These are phyloP conservation scores for Babylonia areolata DNA, from an alignment of 1,140 invertebrate genomes.

Conservation along the genomic window DNA sequence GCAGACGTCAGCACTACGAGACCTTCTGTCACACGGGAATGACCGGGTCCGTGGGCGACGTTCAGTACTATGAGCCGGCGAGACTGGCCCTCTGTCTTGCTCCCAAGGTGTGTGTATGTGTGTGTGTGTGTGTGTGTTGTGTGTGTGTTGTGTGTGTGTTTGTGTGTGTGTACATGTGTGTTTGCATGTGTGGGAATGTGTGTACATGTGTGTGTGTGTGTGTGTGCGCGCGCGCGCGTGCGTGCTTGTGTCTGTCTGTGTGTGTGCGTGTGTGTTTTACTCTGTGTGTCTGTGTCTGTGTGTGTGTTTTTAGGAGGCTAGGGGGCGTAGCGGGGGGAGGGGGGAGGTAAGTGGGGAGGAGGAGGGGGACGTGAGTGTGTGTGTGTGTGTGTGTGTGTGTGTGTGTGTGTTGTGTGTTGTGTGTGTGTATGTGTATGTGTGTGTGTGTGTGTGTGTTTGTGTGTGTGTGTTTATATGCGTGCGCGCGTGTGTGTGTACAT, in stretches of 20 bases:
- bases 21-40: background rate
- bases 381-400: background rate
- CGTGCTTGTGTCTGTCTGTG: background rate
- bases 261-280: background rate
- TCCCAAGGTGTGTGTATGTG: background rate
- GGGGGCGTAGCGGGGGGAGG: no score
- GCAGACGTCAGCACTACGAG: background rate
- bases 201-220: background rate
- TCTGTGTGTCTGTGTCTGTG: background rate
- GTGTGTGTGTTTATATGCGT: no score
- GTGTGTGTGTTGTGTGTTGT: background rate
- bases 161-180: background rate
- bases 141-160: background rate
- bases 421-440: background rate
- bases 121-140: constrained; percentile 7
- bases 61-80: background rate
- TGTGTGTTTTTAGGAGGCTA: no score
- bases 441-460: no score
- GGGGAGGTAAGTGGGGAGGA: no score
- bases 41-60: background rate
- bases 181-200: background rate
- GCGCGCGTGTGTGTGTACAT: no score
- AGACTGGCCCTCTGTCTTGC: background rate
- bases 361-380: background rate
- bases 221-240: background rate